Evolutionary conservation across 2,797 vertebrate species (phyloP).

Genomic region (Podargus strigoides): DNA sequence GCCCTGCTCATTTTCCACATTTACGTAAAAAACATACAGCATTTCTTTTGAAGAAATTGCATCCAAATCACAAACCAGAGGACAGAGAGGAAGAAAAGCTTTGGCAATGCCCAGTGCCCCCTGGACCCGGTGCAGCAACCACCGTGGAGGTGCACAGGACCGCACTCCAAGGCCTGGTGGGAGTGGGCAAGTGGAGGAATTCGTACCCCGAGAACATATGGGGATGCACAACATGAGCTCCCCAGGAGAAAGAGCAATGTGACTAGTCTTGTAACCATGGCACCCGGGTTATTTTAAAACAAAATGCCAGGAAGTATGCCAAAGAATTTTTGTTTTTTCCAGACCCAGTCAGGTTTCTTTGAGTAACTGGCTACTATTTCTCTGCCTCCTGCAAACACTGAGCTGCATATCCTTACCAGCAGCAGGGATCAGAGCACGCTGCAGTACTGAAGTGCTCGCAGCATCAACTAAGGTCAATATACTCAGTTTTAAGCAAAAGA

Average conservation of each 20-base stretch:
- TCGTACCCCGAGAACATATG: not conserved
- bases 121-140: not conserved
- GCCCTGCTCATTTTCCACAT: not conserved
- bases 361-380: not conserved
- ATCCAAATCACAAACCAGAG: not conserved
- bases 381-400: not conserved
- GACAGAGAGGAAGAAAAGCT: not conserved
- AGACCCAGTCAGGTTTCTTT: not conserved
- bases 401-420: not conserved
- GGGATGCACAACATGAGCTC: not conserved
- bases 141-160: fast-evolving
- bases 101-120: not conserved
- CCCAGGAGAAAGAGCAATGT: not conserved
- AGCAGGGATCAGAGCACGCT: not conserved
- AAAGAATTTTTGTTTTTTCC: not conserved
- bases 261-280: constrained; percentile 32
- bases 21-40: fast-evolving
- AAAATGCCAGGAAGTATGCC: not conserved
- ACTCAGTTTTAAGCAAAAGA: not conserved
- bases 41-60: not conserved
- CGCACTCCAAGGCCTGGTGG: not conserved
- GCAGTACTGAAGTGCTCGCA: not conserved
- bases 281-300: constrained; percentile 26
- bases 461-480: fast-evolving
- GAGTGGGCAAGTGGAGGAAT: not conserved